phyloP scores from a whole-genome alignment of 2,113 vertebrate genomes.

The Eclectus roratus region DNA sequence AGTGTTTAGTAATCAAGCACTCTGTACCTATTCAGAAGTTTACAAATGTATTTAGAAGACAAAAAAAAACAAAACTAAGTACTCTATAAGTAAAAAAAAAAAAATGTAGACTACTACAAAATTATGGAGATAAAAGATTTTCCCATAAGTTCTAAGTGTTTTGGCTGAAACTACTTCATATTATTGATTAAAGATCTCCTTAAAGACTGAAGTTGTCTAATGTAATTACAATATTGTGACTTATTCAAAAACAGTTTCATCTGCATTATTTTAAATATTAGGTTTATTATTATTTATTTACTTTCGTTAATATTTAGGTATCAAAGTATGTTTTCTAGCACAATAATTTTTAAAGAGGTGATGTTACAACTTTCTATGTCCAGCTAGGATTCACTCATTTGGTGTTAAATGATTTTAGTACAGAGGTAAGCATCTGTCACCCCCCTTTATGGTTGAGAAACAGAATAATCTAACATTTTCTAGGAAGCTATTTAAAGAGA shows the following conservation, averaged over 20 bases:
- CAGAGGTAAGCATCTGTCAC: not conserved
- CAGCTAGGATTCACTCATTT: not conserved
- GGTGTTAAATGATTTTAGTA: not conserved
- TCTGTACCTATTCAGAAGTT: not conserved
- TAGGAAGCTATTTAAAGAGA: not conserved
- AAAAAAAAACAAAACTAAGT: not conserved
- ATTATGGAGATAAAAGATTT: not conserved
- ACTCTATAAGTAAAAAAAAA: not conserved
- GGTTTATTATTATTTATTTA: not conserved
- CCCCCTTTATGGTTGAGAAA: not conserved
- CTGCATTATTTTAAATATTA: not conserved
- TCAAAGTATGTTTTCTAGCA: not conserved
- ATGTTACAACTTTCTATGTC: not conserved
- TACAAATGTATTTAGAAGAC: not conserved
- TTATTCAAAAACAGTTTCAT: not conserved
- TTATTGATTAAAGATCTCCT: not conserved
- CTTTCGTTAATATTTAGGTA: not conserved
- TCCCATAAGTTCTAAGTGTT: not conserved
- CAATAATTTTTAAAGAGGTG: not conserved
- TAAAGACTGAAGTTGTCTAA: not conserved
- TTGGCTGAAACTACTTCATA: not conserved
- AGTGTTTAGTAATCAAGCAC: not conserved
- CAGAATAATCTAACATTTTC: not conserved
- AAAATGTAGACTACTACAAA: not conserved
- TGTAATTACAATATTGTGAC: not conserved